A percentile compares a stretch with the other conserved stretches of the same genome.
Evolutionary conservation across 2,888 invertebrate species (phyloP).

Genomic region (Drosophila fulvimacula): DNA sequence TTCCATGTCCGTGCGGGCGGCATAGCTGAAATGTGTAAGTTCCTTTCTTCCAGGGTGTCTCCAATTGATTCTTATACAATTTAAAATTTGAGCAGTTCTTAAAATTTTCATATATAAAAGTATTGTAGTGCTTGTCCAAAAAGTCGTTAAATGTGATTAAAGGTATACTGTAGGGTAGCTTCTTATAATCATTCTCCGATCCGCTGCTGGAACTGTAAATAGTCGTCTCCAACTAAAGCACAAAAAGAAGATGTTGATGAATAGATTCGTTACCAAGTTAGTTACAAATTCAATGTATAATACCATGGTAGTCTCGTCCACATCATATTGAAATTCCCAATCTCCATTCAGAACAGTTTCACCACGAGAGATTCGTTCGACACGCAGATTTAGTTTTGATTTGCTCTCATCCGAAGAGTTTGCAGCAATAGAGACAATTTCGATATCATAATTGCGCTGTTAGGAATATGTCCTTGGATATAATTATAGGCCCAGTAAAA

Average conservation of each 20-base stretch:
- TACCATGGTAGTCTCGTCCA: background rate
- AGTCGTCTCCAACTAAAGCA: background rate
- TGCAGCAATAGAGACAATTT: background rate
- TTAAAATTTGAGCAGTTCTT: background rate
- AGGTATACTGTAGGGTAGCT: background rate
- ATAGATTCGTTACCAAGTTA: background rate
- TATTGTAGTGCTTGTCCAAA: background rate
- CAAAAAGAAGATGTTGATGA: background rate
- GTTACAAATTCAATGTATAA: background rate
- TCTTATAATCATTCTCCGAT: background rate
- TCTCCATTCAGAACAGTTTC: background rate
- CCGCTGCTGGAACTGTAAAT: background rate
- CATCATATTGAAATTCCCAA: background rate
- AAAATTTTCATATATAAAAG: background rate
- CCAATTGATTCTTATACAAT: background rate
- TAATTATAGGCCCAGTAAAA: background rate
- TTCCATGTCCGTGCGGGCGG: background rate
- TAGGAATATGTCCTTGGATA: background rate
- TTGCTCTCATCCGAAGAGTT: conserved; percentile 13
- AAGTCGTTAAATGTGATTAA: background rate
- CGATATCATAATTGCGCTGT: background rate
- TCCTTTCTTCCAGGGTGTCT: background rate
- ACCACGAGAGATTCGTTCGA: background rate
- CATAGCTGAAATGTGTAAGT: background rate
- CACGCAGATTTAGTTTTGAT: background rate